Percentiles rank a stretch among this genome's conserved stretches.
Evolutionary conservation across 1,140 invertebrate species (phyloP).

Genomic region (Eriosoma lanigerum): DNA sequence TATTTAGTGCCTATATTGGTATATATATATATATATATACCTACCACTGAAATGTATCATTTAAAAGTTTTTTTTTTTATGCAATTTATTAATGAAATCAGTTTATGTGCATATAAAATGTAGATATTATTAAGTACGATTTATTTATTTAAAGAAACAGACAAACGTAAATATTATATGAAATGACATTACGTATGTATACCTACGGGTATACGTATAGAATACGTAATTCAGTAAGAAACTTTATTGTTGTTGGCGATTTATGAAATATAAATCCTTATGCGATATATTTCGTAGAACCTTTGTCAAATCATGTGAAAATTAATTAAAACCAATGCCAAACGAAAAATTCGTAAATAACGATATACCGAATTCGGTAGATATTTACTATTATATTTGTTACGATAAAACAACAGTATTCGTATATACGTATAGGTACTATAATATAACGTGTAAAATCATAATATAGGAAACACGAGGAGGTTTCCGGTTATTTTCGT

Average conservation of each 20-base stretch:
- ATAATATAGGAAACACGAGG: not conserved
- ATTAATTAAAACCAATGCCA: conserved; percentile 9
- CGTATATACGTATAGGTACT: not conserved
- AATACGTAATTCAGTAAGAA: not conserved
- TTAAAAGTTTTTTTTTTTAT: conserved; percentile 3
- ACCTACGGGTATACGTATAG: not conserved
- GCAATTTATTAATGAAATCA: conserved; percentile 12
- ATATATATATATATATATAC: not conserved
- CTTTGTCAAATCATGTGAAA: not conserved
- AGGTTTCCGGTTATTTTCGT: conserved; percentile 20
- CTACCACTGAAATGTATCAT: not conserved
- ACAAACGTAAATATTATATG: not conserved
- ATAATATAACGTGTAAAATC: not conserved
- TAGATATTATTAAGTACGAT: not conserved
- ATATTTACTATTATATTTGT: not conserved
- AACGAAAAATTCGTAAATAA: not conserved
- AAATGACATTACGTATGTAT: not conserved
- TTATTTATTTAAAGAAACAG: not conserved
- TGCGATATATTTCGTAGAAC: not conserved
- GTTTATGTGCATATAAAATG: not conserved
- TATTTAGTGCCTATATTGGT: not conserved
- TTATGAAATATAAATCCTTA: not conserved
- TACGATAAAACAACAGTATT: not conserved
- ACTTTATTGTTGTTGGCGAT: not conserved
- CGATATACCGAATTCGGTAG: not conserved